Evolutionary conservation across 2,888 invertebrate genomes (phyloP).

Genomic region (Philopedon plagiatum): DNA sequence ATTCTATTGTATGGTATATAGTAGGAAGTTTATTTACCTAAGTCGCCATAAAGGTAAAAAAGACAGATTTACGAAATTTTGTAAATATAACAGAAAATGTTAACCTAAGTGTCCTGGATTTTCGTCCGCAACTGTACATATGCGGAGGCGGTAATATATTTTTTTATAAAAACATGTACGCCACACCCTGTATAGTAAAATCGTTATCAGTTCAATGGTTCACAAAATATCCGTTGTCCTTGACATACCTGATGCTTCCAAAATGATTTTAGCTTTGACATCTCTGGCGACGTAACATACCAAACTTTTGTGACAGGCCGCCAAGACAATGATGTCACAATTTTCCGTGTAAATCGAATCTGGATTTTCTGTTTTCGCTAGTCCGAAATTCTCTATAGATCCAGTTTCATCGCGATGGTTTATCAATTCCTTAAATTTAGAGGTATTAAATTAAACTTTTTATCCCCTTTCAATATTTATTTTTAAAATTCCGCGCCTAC

Average conservation of each 20-base stretch:
- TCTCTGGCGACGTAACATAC: slow-evolving; percentile 62
- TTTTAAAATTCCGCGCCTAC: no score
- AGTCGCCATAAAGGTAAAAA: no score
- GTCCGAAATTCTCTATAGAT: slow-evolving; percentile 56
- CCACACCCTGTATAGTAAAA: no score
- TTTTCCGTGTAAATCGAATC: slow-evolving; percentile 60
- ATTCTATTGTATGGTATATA: no score
- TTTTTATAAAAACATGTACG: no score
- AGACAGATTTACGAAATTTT: no score
- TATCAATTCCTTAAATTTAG: slow-evolving; percentile 56
- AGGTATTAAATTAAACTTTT: neutral
- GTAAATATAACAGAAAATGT: no score
- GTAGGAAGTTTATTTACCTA: no score
- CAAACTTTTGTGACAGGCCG: slow-evolving; percentile 62
- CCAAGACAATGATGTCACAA: slow-evolving; percentile 64
- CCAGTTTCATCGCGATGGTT: slow-evolving; percentile 58
- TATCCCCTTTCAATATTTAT: no score
- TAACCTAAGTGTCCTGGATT: no score
- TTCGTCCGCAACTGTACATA: no score
- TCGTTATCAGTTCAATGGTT: neutral
- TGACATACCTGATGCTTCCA: slow-evolving; percentile 61
- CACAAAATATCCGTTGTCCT: neutral
- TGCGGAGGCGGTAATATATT: no score
- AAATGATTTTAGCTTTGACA: slow-evolving; percentile 63
- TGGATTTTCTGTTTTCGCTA: slow-evolving; percentile 55